Conservation (phyloP, 2,797 vertebrate genomes). For the Xenops minutus region DNA sequence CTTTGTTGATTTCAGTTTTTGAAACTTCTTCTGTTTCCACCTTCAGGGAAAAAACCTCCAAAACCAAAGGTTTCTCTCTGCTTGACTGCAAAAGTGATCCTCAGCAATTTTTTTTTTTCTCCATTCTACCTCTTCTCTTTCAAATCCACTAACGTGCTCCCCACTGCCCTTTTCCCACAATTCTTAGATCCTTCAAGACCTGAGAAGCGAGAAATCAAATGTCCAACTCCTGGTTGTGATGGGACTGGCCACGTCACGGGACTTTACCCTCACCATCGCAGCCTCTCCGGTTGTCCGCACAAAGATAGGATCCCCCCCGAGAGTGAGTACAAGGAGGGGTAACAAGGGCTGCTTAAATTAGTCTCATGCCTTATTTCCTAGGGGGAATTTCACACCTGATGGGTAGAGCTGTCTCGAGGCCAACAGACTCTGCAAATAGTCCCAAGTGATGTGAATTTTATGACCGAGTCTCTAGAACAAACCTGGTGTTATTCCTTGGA, state of each 20-base stretch:
- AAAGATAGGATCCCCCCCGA: conserved; percentile 98
- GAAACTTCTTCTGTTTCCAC: background rate
- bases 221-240: conserved; percentile 95
- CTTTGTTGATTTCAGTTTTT: background rate
- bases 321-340: conserved; percentile 82
- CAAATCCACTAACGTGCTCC: background rate
- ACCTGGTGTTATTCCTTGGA: background rate
- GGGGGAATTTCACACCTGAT: background rate
- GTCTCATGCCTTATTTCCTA: background rate
- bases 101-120: background rate
- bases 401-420: background rate
- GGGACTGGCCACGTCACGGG: conserved; percentile 96
- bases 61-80: background rate
- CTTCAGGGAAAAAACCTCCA: background rate
- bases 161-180: background rate
- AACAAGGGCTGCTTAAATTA: background rate
- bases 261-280: conserved; percentile 97
- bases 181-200: conserved; percentile 87
- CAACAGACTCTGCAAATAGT: rapidly evolving
- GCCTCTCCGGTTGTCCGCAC: conserved; percentile 96
- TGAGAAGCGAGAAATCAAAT: conserved; percentile 96
- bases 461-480: background rate
- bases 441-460: background rate
- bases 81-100: background rate
- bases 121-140: background rate